Evolutionary conservation across 1,140 invertebrate genomes (phyloP), one percentile per base, ranked within the genome.

Genomic region (Caerostris darwini): DNA sequence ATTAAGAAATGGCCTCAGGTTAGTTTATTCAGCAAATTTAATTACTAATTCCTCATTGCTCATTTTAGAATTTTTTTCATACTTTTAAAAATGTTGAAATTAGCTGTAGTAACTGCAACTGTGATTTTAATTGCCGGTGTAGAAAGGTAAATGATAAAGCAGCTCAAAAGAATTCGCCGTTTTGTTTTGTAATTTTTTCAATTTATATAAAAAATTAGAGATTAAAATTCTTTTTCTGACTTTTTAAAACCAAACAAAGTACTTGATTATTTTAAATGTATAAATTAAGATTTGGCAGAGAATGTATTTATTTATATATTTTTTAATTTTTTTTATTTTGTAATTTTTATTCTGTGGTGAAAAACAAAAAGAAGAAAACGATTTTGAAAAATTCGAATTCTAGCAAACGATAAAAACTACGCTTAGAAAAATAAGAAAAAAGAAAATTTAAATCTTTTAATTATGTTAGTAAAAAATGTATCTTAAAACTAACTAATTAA

Each of bases 1-100:
- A 92, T 85, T 85, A 85, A 57, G 14, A 67, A 19, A 54, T 85
- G 59, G n/a, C 81, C 50, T 54, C 17, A 57, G 81, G 90, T n/a
- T 83, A 85, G 57, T 50, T 64, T 92, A 50, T 92, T 69, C 81
- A 61, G 50, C 57, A 57, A 85, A 85, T 92, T 92, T 85, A 56
- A 77, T 85, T 53, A 19, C 71, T 82, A 53, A 61, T 91, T 71
- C 34, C 34, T 91, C 64, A 50, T 90, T 77, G 59, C 64, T 88
- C 61, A 88, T 67, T 53, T 85, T 85, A 64, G 61, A 64, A 64
- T 64, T 64, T 58, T 58, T 56, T 19, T 10, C 14, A 8, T 14
- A 34, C 77, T 81, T 7, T 81, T 67, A 5, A 67, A n/a, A 67
- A n/a, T 67, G 61, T 67, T 67, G 61, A 67, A 67, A n/a, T 67